A percentile compares a stretch with the other conserved stretches of the same genome.
Conservation (phyloP, 2,888 invertebrate genomes). For the Epiblema foenella region DNA sequence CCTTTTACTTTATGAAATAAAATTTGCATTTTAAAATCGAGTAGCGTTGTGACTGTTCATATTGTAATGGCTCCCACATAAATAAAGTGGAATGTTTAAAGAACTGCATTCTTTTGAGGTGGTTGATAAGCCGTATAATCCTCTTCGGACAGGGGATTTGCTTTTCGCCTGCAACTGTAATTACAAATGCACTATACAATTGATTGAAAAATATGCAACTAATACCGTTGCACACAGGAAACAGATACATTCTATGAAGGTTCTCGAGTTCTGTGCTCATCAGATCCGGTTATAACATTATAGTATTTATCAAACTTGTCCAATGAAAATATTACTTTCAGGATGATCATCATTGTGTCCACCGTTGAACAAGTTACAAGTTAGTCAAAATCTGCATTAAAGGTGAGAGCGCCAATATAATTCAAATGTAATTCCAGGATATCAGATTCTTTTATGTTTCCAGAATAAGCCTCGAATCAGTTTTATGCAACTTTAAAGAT, state of each 20-base stretch:
- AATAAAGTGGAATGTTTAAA: conserved; percentile 59
- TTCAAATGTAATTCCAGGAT: too few relatives aligned
- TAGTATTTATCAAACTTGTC: not conserved
- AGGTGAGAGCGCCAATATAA: too few relatives aligned
- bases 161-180: conserved; percentile 6
- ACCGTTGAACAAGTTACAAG: not conserved
- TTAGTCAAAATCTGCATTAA: too few relatives aligned
- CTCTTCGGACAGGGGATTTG: conserved; percentile 10
- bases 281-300: not conserved
- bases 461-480: too few relatives aligned
- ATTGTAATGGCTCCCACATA: conserved; percentile 53
- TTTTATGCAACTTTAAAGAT: too few relatives aligned
- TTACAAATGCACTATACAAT: conserved; percentile 20
- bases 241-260: not conserved
- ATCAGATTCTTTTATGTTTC: too few relatives aligned
- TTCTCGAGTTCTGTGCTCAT: not conserved
- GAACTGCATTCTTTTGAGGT: conserved; percentile 54
- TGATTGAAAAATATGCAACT: conserved; percentile 5
- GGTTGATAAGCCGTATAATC: conserved; percentile 61
- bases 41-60: conserved; percentile 43
- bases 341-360: not conserved
- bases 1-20: conserved; percentile 38
- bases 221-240: not conserved
- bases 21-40: conserved; percentile 48
- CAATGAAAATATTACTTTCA: not conserved